phyloP scores from a whole-genome alignment of 2,797 vertebrate species.

The Macropus fuliginosus region DNA sequence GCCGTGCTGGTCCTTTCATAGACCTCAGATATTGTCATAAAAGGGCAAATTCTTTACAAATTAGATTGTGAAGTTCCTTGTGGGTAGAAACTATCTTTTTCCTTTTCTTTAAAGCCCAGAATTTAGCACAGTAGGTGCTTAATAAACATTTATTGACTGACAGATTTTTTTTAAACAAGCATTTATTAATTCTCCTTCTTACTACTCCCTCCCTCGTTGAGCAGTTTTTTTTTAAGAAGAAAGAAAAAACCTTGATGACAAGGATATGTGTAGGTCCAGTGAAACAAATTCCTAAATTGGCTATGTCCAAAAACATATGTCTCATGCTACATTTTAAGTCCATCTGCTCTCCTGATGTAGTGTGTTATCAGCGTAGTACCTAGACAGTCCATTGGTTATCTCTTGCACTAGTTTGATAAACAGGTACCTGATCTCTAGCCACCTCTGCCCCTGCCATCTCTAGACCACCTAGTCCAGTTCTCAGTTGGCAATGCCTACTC shows the following conservation, averaged over 20 bases:
- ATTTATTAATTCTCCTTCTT: neutral
- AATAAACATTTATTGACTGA: neutral
- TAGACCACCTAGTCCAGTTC: neutral
- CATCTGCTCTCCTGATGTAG: neutral
- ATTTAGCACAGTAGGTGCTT: neutral
- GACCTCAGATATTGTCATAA: neutral
- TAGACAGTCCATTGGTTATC: neutral
- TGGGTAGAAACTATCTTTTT: neutral
- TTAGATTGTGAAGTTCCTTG: neutral
- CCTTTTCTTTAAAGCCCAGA: neutral
- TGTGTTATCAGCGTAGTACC: neutral
- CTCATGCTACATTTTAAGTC: neutral
- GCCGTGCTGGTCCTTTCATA: neutral
- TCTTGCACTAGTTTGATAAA: neutral
- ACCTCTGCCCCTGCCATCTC: neutral
- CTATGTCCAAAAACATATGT: neutral
- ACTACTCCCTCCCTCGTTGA: neutral
- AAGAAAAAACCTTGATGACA: neutral
- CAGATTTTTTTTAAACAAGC: neutral
- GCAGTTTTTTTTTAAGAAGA: neutral
- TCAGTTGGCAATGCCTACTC: neutral
- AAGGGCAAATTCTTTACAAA: neutral
- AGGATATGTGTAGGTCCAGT: neutral
- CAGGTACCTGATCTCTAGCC: neutral
- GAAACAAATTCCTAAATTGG: neutral